Percentiles rank a stretch among this genome's conserved stretches.
These are phyloP conservation scores for Pediacus dermestoides DNA, from an alignment of 2,888 invertebrate species.

Conservation along the genomic window DNA sequence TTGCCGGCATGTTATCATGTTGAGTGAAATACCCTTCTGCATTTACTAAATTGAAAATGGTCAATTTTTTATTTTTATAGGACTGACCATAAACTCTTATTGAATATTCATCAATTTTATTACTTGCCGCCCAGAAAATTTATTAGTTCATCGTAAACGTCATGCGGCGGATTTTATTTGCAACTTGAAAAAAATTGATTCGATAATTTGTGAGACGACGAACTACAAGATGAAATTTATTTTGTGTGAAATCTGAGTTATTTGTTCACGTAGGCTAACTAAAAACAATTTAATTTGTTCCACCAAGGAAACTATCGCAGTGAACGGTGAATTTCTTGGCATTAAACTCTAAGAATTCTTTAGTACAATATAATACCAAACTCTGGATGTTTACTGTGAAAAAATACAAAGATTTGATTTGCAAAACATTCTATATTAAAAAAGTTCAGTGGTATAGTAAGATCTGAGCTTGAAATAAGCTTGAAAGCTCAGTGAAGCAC, in stretches of 20 bases:
- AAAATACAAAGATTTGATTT: conserved; percentile 11
- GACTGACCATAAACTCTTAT: conserved; percentile 7
- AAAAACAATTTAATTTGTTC: conserved; percentile 10
- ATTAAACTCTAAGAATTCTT: conserved; percentile 3
- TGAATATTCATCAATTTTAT: conserved; percentile 9
- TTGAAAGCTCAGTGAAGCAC: conserved; percentile 26
- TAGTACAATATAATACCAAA: conserved; percentile 5
- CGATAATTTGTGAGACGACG: too few relatives aligned
- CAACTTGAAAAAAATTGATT: too few relatives aligned
- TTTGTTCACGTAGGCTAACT: neutral
- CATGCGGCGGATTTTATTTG: too few relatives aligned
- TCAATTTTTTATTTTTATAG: conserved; percentile 19
- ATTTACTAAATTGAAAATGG: conserved; percentile 28
- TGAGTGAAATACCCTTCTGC: conserved; percentile 9
- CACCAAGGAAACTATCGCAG: conserved; percentile 5
- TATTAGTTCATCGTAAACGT: too few relatives aligned
- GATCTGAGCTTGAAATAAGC: conserved; percentile 23
- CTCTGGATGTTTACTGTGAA: neutral
- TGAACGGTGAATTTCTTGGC: conserved; percentile 6
- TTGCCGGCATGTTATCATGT: neutral
- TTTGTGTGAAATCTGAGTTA: conserved; percentile 1
- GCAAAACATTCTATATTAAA: conserved; percentile 20
- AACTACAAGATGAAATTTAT: too few relatives aligned
- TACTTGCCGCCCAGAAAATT: too few relatives aligned
- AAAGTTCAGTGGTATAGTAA: conserved; percentile 18